phyloP scores from a whole-genome alignment of 2,113 vertebrate genomes.

The Pleuronectes platessa region DNA sequence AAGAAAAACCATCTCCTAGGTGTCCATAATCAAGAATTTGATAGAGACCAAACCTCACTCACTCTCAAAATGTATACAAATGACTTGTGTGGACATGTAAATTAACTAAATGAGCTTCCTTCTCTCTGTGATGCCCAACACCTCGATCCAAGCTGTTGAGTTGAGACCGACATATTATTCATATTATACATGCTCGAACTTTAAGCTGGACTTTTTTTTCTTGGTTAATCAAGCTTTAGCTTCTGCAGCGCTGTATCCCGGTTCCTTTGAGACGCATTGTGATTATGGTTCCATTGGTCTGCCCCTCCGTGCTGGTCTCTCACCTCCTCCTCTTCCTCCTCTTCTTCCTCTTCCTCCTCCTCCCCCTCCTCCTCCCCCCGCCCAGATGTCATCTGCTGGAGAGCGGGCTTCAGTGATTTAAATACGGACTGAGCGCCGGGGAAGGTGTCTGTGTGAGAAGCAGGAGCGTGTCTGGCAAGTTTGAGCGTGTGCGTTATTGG shows the following conservation, averaged over 20 bases:
- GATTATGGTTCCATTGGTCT: no score
- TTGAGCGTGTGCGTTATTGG: slow-evolving; percentile 19
- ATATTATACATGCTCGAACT: no score
- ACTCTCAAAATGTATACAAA: not conserved
- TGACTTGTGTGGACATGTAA: not conserved
- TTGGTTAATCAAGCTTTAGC: slow-evolving; percentile 1
- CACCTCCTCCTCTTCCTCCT: not conserved
- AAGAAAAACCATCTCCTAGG: no score
- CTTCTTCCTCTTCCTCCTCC: not conserved
- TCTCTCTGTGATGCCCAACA: not conserved
- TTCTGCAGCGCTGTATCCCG: no score
- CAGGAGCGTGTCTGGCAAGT: slow-evolving; percentile 28
- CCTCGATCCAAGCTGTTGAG: no score
- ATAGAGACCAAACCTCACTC: not conserved
- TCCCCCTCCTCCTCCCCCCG: no score
- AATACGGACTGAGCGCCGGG: slow-evolving; percentile 48
- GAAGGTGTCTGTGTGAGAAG: slow-evolving; percentile 44
- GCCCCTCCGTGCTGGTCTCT: not conserved
- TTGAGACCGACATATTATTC: not conserved
- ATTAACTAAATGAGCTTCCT: not conserved
- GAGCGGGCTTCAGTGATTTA: slow-evolving; percentile 55
- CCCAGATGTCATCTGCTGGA: slow-evolving; percentile 35
- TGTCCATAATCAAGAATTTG: not conserved
- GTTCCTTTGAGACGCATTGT: no score
- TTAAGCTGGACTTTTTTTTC: no score